phyloP scores from a whole-genome alignment of 2,797 vertebrate genomes.

The Synaphobranchus kaupii region DNA sequence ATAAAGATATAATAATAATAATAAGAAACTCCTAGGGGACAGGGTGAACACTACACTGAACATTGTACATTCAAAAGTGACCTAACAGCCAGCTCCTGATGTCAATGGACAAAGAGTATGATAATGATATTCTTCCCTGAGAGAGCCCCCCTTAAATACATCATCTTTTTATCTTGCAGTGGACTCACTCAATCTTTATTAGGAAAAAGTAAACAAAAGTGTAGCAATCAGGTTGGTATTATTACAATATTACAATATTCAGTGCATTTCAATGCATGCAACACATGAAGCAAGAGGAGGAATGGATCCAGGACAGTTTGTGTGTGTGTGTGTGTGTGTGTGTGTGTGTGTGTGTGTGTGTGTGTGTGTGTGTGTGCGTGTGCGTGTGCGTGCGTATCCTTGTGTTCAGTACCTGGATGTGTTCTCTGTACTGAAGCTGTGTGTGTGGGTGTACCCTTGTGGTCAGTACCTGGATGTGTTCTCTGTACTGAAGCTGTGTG shows the following conservation, averaged over 20 bases:
- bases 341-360: too few species aligned
- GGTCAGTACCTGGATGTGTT: conserved; percentile 86
- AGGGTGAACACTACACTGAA: neutral
- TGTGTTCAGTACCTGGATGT: conserved; percentile 81
- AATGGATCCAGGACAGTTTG: neutral
- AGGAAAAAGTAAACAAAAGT: neutral
- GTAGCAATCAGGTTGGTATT: neutral
- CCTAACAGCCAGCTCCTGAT: neutral
- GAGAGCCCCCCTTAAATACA: neutral
- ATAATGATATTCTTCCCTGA: neutral
- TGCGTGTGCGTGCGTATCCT: neutral
- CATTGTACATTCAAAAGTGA: too few species aligned
- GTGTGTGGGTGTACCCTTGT: conserved; percentile 53
- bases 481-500: conserved; percentile 94
- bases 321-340: neutral
- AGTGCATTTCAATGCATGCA: neutral
- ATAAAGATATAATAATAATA: too few species aligned
- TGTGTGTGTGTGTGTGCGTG: neutral
- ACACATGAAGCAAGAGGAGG: neutral
- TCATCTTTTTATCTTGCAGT: neutral
- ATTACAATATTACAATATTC: neutral
- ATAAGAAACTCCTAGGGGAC: neutral
- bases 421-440: conserved; percentile 93
- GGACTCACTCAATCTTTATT: neutral
- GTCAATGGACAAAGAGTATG: neutral